phyloP scores from a whole-genome alignment of 2,113 vertebrate genomes.

The Nipponia nippon region DNA sequence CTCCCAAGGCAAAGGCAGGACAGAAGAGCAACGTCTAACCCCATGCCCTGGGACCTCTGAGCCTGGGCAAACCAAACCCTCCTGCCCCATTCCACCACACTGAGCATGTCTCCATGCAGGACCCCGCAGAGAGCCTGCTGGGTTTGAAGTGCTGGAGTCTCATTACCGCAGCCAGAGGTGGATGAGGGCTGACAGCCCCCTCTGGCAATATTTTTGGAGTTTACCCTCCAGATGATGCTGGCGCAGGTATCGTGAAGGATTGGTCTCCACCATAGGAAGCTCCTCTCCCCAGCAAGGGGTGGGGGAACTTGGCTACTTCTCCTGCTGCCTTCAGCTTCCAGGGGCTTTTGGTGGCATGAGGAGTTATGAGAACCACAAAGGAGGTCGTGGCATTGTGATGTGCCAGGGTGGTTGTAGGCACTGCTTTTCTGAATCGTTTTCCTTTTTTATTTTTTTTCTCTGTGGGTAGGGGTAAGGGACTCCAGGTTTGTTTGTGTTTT shows the following conservation, averaged over 20 bases:
- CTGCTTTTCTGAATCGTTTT: background rate
- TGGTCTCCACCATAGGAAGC: background rate
- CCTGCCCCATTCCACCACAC: background rate
- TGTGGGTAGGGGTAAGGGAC: background rate
- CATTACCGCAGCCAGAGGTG: background rate
- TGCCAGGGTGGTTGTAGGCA: background rate
- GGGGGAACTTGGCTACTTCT: background rate
- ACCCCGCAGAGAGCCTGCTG: rapidly evolving
- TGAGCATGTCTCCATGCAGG: rapidly evolving
- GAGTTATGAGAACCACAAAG: rapidly evolving
- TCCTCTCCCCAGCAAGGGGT: background rate
- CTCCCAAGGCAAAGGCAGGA: background rate
- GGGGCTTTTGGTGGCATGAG: background rate
- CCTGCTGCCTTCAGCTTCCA: background rate
- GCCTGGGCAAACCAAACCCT: background rate
- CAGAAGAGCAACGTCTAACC: background rate
- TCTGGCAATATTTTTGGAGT: background rate
- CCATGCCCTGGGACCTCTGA: background rate
- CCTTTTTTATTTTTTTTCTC: background rate
- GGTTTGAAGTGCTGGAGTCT: background rate
- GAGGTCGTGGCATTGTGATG: rapidly evolving
- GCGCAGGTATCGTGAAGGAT: background rate
- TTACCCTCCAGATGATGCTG: background rate
- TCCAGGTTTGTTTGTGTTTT: background rate
- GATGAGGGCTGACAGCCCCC: background rate